Conservation (phyloP, 1,140 invertebrate genomes). For the Nasonia vitripennis region DNA sequence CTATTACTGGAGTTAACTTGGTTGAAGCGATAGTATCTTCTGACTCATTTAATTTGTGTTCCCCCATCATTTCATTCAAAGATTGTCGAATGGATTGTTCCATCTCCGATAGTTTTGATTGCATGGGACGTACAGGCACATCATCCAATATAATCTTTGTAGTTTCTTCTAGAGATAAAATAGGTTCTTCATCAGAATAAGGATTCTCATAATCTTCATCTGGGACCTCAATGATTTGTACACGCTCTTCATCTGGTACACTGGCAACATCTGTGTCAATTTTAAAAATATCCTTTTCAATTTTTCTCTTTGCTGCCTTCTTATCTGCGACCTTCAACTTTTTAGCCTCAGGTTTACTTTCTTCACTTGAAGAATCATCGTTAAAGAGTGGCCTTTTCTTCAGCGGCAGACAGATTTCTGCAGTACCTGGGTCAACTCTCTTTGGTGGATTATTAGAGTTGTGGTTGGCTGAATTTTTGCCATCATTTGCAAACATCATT, state of each 20-base stretch:
- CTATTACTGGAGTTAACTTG: slow-evolving; percentile 19
- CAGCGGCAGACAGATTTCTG: slow-evolving; percentile 64
- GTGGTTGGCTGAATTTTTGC: not conserved
- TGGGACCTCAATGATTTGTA: slow-evolving; percentile 71
- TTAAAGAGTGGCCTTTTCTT: slow-evolving; percentile 66
- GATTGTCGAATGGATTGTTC: slow-evolving; percentile 61
- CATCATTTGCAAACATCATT: slow-evolving; percentile 35
- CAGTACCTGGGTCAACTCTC: slow-evolving; percentile 29
- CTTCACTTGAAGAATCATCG: slow-evolving; percentile 54
- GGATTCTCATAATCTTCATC: slow-evolving; percentile 71
- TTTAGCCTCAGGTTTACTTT: slow-evolving; percentile 56
- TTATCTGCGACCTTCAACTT: slow-evolving; percentile 39
- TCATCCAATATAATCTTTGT: slow-evolving; percentile 64
- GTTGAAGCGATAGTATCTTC: not conserved
- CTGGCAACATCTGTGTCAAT: slow-evolving; percentile 56
- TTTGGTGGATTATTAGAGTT: slow-evolving; percentile 23
- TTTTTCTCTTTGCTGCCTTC: slow-evolving; percentile 30
- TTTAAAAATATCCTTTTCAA: slow-evolving; percentile 40
- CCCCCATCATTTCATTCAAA: slow-evolving; percentile 63
- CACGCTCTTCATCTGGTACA: slow-evolving; percentile 70
- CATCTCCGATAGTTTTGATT: slow-evolving; percentile 55
- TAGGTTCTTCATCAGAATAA: slow-evolving; percentile 62
- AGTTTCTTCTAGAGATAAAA: slow-evolving; percentile 65
- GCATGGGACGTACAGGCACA: slow-evolving; percentile 48
- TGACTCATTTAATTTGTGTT: slow-evolving; percentile 53